A percentile compares a stretch with the other conserved stretches of the same genome.
Evolutionary conservation across 2,888 invertebrate genomes (phyloP).

Genomic region (Hedya salicella): DNA sequence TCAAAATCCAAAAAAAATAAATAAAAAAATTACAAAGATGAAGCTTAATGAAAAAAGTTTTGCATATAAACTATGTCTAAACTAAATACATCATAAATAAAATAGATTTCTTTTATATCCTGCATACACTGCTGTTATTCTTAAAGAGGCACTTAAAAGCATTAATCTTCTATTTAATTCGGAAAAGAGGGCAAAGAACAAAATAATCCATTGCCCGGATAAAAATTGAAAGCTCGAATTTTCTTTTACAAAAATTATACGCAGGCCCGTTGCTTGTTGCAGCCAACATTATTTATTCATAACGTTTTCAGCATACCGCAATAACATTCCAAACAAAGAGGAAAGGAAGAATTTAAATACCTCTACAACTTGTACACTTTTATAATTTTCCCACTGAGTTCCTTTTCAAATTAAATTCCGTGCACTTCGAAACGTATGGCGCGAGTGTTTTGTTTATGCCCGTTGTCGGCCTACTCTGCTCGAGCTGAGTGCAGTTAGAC

Average conservation of each 20-base stretch:
- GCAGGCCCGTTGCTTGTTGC: slow-evolving; percentile 22
- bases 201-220: slow-evolving; percentile 22
- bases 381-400: slow-evolving; percentile 52
- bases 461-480: background rate
- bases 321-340: slow-evolving; percentile 47
- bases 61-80: too few relatives aligned
- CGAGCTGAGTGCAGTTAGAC: too few relatives aligned
- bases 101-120: too few relatives aligned
- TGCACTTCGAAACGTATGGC: slow-evolving; percentile 19
- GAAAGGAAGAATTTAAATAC: slow-evolving; percentile 49
- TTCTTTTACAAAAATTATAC: slow-evolving; percentile 27
- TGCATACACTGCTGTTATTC: too few relatives aligned
- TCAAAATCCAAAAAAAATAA: too few relatives aligned
- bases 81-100: too few relatives aligned
- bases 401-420: slow-evolving; percentile 48
- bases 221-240: slow-evolving; percentile 32
- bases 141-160: background rate
- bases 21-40: too few relatives aligned
- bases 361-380: slow-evolving; percentile 52
- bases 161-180: slow-evolving; percentile 1
- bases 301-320: slow-evolving; percentile 47
- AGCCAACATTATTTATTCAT: slow-evolving; percentile 49
- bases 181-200: slow-evolving; percentile 9
- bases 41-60: too few relatives aligned
- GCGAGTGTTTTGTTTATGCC: slow-evolving; percentile 6